Conservation (phyloP, 2,888 invertebrate species). For the Andrena chrysosceles region DNA sequence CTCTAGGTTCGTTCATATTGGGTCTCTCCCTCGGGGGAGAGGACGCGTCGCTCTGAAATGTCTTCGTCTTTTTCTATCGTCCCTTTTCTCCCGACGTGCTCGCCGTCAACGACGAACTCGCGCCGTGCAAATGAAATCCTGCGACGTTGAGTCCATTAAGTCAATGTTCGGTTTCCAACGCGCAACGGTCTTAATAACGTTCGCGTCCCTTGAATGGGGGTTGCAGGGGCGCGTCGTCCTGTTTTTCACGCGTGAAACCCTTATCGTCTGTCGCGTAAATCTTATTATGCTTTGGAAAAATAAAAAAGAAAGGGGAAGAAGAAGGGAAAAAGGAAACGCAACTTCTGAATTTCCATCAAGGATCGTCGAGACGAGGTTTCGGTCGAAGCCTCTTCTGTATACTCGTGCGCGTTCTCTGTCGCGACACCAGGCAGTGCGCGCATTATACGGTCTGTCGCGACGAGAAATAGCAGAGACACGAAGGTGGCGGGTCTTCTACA, state of each 20-base stretch:
- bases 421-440: slow-evolving; percentile 43
- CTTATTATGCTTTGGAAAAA: slow-evolving; percentile 42
- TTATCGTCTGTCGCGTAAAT: slow-evolving; percentile 51
- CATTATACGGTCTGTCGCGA: slow-evolving; percentile 72
- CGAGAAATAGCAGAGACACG: slow-evolving; percentile 66
- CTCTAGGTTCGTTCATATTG: slow-evolving; percentile 47
- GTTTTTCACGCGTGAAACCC: slow-evolving; percentile 42
- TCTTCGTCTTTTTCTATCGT: slow-evolving; percentile 16
- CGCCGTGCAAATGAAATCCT: slow-evolving; percentile 44
- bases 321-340: slow-evolving; percentile 22
- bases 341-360: slow-evolving; percentile 59
- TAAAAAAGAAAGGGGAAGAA: neutral
- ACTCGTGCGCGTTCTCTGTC: slow-evolving; percentile 29
- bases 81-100: neutral
- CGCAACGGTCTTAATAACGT: slow-evolving; percentile 44
- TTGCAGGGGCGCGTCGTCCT: slow-evolving; percentile 4
- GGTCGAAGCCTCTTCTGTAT: slow-evolving; percentile 37
- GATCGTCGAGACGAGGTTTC: slow-evolving; percentile 61
- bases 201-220: slow-evolving; percentile 29
- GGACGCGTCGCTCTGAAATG: slow-evolving; percentile 32
- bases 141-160: slow-evolving; percentile 40
- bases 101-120: neutral
- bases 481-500: slow-evolving; percentile 65
- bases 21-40: slow-evolving; percentile 29
- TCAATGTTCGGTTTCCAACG: slow-evolving; percentile 18